A percentile compares a stretch with the other conserved stretches of the same genome.
Evolutionary conservation across 1,140 invertebrate species (phyloP).

Genomic region (Caenorhabditis remanei): DNA sequence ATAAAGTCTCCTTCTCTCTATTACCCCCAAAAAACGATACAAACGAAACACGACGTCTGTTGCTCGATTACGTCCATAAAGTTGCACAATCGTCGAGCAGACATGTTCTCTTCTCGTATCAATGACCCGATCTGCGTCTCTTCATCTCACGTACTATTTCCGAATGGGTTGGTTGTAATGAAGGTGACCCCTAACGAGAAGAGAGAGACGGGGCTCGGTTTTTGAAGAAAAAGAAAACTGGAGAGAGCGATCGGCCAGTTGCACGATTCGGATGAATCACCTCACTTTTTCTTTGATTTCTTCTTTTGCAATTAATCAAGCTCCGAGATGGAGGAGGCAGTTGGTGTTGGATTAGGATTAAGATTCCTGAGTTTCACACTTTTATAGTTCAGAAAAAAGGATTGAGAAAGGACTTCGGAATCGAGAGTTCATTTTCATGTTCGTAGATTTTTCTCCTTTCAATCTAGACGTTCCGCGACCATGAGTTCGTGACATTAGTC

Average conservation of each 20-base stretch:
- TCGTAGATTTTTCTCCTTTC: too few species aligned
- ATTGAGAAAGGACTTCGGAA: too few species aligned
- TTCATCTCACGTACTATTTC: not conserved
- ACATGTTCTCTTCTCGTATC: slow-evolving; percentile 3
- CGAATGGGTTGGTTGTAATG: slow-evolving; percentile 7
- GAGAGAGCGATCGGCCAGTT: not conserved
- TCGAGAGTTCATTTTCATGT: too few species aligned
- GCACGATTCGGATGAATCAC: slow-evolving; percentile 19
- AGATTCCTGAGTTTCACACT: not conserved
- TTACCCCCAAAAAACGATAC: not conserved
- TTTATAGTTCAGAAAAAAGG: too few species aligned
- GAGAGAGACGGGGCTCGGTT: not conserved
- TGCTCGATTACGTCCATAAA: slow-evolving; percentile 39
- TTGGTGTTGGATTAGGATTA: not conserved
- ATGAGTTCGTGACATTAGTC: too few species aligned
- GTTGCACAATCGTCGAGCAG: slow-evolving; percentile 14
- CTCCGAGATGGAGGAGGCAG: not conserved
- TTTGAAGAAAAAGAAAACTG: slow-evolving; percentile 18
- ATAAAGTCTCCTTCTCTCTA: not conserved
- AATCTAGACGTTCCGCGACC: too few species aligned
- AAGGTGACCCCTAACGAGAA: not conserved
- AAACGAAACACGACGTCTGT: not conserved
- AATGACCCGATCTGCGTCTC: slow-evolving; percentile 15
- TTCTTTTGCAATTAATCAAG: slow-evolving; percentile 41
- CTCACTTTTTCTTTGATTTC: not conserved